A percentile compares a stretch with the other conserved stretches of the same genome.
phyloP scores from a whole-genome alignment of 2,113 vertebrate species.

The Amia ocellicauda region DNA sequence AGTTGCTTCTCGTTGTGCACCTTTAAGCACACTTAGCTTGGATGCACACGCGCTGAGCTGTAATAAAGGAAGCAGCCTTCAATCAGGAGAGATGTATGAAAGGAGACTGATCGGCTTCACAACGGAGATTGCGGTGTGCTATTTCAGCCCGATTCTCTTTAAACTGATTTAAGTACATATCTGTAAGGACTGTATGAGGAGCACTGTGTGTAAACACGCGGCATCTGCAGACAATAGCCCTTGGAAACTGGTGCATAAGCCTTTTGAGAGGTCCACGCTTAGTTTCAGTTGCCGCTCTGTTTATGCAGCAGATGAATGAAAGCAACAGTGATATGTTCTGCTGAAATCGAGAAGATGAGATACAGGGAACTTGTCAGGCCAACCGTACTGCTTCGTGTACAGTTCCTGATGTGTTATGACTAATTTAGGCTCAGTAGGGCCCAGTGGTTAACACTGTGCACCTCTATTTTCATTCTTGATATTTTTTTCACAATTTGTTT shows the following conservation, averaged over 20 bases:
- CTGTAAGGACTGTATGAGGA: conserved; percentile 20
- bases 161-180: no score
- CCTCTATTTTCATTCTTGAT: not conserved
- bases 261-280: conserved; percentile 16
- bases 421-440: conserved; percentile 36
- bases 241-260: conserved; percentile 11
- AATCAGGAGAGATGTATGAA: no score
- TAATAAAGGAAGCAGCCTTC: no score
- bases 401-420: conserved; percentile 37
- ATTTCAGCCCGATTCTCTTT: no score
- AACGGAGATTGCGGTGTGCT: no score
- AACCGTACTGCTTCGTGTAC: conserved; percentile 26
- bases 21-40: no score
- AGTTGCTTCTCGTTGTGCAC: no score
- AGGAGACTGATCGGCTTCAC: no score
- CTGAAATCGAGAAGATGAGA: conserved; percentile 48
- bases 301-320: conserved; percentile 33
- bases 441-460: conserved; percentile 21
- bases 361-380: conserved; percentile 25
- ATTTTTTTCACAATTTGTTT: conserved; percentile 31
- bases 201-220: not conserved
- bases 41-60: no score
- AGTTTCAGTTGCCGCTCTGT: conserved; percentile 22
- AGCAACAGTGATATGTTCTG: conserved; percentile 30
- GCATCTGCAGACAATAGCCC: not conserved